Conservation (phyloP, 2,113 vertebrate species). For the Erythrocercus mccallii region DNA sequence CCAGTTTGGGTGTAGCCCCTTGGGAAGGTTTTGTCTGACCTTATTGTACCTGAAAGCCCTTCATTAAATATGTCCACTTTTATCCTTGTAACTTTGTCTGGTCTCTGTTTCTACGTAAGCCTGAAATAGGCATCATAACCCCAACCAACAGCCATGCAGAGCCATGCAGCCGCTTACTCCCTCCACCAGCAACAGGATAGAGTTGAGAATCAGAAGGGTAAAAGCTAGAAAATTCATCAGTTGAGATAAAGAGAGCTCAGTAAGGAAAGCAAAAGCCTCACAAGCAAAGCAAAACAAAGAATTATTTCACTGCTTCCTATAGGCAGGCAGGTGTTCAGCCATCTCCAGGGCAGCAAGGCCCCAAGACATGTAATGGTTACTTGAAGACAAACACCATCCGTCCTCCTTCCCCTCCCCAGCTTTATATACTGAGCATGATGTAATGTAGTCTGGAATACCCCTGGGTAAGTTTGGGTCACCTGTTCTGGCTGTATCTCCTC, state of each 20-base stretch:
- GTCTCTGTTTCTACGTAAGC: not conserved
- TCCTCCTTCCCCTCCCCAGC: not conserved
- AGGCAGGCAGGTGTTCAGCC: not conserved
- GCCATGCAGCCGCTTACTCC: accelerated
- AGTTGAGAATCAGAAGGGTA: not conserved
- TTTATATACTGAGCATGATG: not conserved
- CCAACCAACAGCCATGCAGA: not conserved
- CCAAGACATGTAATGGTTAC: not conserved
- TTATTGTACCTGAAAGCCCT: not conserved
- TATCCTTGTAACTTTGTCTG: not conserved
- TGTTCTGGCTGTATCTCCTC: not conserved
- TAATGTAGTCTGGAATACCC: not conserved
- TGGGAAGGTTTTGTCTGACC: not conserved
- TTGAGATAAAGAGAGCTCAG: not conserved
- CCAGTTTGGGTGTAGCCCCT: not conserved
- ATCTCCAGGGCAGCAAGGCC: not conserved
- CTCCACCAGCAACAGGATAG: not conserved
- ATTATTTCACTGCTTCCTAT: not conserved
- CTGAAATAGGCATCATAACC: not conserved
- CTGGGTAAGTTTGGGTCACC: not conserved
- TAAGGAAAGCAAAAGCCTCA: not conserved
- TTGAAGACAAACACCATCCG: not conserved
- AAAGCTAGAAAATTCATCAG: not conserved
- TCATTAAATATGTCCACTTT: not conserved
- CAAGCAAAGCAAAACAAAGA: not conserved